These are phyloP conservation scores for Notothenia coriiceps DNA, from an alignment of 2,113 vertebrate genomes.

Conservation along the genomic window DNA sequence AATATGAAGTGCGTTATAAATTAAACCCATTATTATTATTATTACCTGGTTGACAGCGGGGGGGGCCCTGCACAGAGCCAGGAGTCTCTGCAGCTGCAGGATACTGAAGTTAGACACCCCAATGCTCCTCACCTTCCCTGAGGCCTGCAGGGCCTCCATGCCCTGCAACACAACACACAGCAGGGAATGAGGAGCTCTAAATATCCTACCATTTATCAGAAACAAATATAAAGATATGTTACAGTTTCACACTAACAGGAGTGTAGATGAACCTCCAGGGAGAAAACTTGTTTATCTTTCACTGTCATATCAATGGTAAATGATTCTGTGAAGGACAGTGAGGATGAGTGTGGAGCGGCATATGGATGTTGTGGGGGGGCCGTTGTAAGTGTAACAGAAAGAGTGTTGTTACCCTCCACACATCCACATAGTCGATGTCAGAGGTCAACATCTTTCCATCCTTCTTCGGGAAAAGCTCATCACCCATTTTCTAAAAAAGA, in stretches of 20 bases:
- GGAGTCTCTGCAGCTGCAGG: slow-evolving; percentile 83
- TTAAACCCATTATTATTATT: too few relatives aligned
- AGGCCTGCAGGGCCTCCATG: slow-evolving; percentile 82
- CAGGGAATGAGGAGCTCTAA: too few relatives aligned
- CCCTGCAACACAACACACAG: slow-evolving; percentile 67
- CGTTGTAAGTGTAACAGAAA: neutral
- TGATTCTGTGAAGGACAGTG: too few relatives aligned
- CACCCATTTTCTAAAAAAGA: slow-evolving; percentile 74
- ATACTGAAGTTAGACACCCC: slow-evolving; percentile 86
- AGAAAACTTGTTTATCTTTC: neutral
- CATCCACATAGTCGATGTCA: slow-evolving; percentile 85
- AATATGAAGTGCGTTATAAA: too few relatives aligned
- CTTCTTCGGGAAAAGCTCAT: slow-evolving; percentile 79
- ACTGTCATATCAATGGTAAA: neutral
- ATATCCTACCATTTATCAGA: too few relatives aligned
- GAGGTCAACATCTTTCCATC: slow-evolving; percentile 71
- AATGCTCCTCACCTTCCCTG: slow-evolving; percentile 85
- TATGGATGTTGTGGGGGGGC: neutral
- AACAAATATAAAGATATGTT: too few relatives aligned
- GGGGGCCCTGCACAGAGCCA: slow-evolving; percentile 77
- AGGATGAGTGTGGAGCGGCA: neutral
- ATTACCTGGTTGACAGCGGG: slow-evolving; percentile 85
- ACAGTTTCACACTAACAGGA: too few relatives aligned
- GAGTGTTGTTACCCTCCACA: slow-evolving; percentile 83
- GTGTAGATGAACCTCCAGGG: too few relatives aligned